These are phyloP conservation scores for Squalus acanthias DNA, from an alignment of 2,797 vertebrate genomes.

Conservation along the genomic window DNA sequence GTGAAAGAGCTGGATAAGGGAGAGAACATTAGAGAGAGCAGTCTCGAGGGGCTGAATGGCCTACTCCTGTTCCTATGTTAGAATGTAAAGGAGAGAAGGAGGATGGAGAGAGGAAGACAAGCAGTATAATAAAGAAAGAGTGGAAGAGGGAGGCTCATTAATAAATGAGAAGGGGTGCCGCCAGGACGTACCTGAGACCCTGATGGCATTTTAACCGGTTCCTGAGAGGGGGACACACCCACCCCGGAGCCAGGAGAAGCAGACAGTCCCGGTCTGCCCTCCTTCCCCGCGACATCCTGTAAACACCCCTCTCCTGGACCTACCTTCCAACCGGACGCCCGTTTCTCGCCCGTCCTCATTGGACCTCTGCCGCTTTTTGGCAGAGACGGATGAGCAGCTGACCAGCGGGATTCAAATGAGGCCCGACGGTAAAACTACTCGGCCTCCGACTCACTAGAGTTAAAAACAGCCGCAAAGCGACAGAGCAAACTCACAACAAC, in stretches of 20 bases:
- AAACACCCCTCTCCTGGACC: neutral
- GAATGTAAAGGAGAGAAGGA: neutral
- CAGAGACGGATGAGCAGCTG: neutral
- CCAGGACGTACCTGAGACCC: neutral
- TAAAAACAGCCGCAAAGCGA: neutral
- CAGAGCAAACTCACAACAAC: neutral
- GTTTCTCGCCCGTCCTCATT: too few relatives aligned
- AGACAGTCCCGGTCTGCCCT: neutral
- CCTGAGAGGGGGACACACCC: neutral
- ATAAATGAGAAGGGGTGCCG: neutral
- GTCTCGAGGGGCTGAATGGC: neutral
- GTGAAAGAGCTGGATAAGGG: conserved; percentile 40
- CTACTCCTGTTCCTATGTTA: neutral
- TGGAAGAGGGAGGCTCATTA: neutral
- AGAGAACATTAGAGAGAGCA: neutral
- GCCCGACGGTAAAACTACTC: neutral
- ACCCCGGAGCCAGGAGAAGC: neutral
- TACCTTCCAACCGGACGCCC: neutral
- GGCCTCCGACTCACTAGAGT: neutral
- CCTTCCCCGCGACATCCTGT: neutral
- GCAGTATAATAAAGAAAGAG: conserved; percentile 19
- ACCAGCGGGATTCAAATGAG: neutral
- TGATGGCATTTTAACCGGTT: neutral
- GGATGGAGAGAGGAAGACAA: conserved; percentile 6
- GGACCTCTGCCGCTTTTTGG: neutral